Base-by-base conservation (phyloP, 2,888 invertebrate genomes). In the Oxytorus armatus region DNA sequence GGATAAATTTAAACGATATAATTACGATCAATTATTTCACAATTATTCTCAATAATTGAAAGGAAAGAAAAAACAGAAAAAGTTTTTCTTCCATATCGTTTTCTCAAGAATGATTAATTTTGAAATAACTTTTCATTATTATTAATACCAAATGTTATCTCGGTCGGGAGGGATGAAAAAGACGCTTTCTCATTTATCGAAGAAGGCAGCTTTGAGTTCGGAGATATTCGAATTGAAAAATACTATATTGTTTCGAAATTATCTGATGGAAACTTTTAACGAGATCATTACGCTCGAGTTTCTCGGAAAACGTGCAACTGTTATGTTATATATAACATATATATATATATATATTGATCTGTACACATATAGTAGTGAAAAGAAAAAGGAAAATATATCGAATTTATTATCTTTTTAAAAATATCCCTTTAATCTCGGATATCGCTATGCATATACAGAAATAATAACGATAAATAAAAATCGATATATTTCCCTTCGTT, bases 251-350 rank as follows among this genome's bases (percentile, higher is more conserved):
- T 65, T 59, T 66, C 72, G 65, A 51, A 65, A 72, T 53, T 53
- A 55, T 29, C 21, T 42, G 59, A 72, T 57, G 42, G 5, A 4
- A 80, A 80, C 77, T 82, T 80, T 80, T 82, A 82, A 82, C 82
- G 80, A 80, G 82, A 75, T 72, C 80, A 82, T 82, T 80, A 82
- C 75, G 51, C 73, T 70, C 55, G 36, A 23, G 39, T 53, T 10
- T 73, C 25, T 18, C 39, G 66, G 21, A 44, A 65, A 72, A 57
- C 14, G 57, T 49, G 25, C 25, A 39, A 18, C 5, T 3, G 10
- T 14, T 55, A 14, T 29, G 14, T 49, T 47, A 49, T 10, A 29
- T 29, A 29, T 29, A 2, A 29, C 5, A 29, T 5, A 29, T 29
- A 29, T 5, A 5, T 5, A 5, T 29, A 29, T 29, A 5, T 29